phyloP scores from a whole-genome alignment of 1,140 invertebrate species.

The Caerostris darwini region DNA sequence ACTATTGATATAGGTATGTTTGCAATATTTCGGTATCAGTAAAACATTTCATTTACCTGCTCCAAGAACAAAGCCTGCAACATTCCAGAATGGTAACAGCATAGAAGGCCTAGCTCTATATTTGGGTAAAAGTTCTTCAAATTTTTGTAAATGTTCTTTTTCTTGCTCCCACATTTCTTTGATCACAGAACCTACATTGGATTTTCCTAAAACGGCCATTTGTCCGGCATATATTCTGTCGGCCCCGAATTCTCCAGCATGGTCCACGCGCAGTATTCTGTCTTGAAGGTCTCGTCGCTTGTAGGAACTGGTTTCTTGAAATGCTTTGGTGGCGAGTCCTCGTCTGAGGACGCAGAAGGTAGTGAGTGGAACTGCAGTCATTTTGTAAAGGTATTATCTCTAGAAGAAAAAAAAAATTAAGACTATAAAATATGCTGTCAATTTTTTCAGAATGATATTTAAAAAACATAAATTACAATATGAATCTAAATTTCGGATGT shows the following conservation, averaged over 20 bases:
- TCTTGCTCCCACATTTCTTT: constrained; percentile 99
- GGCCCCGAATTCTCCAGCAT: constrained; percentile 98
- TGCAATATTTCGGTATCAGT: too few relatives aligned
- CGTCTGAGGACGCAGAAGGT: constrained; percentile 60
- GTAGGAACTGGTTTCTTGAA: constrained; percentile 54
- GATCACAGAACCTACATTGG: constrained; percentile 90
- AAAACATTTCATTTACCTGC: too few relatives aligned
- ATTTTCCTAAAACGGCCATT: constrained; percentile 85
- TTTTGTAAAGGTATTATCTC: background rate
- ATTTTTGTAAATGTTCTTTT: constrained; percentile 93
- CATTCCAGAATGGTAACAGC: too few relatives aligned
- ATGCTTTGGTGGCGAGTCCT: constrained; percentile 59
- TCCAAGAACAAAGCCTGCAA: constrained; percentile 84
- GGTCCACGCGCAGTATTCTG: constrained; percentile 96
- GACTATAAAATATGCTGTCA: background rate
- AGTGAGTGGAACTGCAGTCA: constrained; percentile 57
- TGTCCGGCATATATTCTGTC: constrained; percentile 98
- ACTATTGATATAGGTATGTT: too few relatives aligned
- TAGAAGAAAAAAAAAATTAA: background rate
- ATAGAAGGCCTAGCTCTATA: too few relatives aligned
- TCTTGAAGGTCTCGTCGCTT: constrained; percentile 84
- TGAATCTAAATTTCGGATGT: too few relatives aligned
- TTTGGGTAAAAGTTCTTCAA: constrained; percentile 95
- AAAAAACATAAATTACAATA: too few relatives aligned
- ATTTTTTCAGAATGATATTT: too few relatives aligned